These are phyloP conservation scores for Mohoua ochrocephala DNA, from an alignment of 2,113 vertebrate species.

Conservation along the genomic window DNA sequence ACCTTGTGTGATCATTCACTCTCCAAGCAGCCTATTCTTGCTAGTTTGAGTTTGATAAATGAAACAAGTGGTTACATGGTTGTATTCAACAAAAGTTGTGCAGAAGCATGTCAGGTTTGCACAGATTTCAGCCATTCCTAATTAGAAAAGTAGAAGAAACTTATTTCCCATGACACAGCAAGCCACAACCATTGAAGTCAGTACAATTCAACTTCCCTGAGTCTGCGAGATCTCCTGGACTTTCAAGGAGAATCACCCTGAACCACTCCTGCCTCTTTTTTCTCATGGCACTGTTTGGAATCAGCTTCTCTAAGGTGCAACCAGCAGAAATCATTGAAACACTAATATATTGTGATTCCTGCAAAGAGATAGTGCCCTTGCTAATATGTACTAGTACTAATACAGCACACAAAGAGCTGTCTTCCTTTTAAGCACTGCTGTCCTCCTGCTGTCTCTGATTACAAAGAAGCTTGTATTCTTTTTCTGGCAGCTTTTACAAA, in stretches of 20 bases:
- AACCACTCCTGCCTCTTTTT: background rate
- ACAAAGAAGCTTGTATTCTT: background rate
- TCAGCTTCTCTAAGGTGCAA: background rate
- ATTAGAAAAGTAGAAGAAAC: background rate
- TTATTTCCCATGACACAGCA: background rate
- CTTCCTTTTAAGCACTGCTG: background rate
- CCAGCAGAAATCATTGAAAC: background rate
- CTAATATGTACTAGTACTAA: background rate
- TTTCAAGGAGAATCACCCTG: background rate
- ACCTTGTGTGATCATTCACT: conserved; percentile 40
- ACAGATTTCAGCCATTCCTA: conserved; percentile 1
- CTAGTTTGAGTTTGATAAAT: conserved; percentile 22
- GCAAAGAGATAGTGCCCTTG: background rate
- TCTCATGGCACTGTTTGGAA: background rate
- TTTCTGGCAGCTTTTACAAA: background rate
- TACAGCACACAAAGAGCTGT: background rate
- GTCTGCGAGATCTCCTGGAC: background rate
- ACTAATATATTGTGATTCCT: background rate
- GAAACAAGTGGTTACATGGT: background rate
- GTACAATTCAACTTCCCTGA: background rate
- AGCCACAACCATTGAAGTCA: background rate
- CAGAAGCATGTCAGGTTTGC: background rate
- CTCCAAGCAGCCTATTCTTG: conserved; percentile 10
- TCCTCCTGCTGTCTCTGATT: background rate
- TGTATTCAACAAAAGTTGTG: background rate